phyloP scores from a whole-genome alignment of 2,888 invertebrate species.

The Morpho helenor region DNA sequence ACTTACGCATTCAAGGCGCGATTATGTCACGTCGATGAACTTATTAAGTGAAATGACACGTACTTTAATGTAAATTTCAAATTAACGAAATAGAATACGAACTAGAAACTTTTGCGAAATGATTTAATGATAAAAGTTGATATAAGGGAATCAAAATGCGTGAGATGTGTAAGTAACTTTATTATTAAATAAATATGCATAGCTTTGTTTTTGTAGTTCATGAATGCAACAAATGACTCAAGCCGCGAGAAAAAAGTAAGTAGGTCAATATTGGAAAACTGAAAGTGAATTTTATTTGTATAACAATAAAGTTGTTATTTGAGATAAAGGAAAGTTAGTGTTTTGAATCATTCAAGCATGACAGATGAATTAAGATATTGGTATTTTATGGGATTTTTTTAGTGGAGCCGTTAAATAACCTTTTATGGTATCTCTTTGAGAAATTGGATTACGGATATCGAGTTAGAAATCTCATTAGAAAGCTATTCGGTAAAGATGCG shows the following conservation, averaged over 20 bases:
- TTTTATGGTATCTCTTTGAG: no score
- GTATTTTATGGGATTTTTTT: background rate
- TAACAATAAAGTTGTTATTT: constrained; percentile 20
- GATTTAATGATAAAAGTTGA: constrained; percentile 9
- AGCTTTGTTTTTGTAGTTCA: constrained; percentile 8
- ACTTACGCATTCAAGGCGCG: constrained; percentile 23
- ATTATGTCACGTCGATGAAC: constrained; percentile 35
- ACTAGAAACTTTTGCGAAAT: constrained; percentile 7
- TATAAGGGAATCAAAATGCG: constrained; percentile 40
- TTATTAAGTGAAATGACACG: constrained; percentile 24
- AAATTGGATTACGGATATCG: no score
- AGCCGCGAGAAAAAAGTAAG: constrained; percentile 28
- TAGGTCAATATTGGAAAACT: constrained; percentile 23
- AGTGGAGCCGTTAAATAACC: no score
- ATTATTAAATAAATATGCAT: constrained; percentile 4
- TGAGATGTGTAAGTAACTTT: constrained; percentile 64
- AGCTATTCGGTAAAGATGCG: no score
- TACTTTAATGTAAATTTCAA: constrained; percentile 3
- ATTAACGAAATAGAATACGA: background rate
- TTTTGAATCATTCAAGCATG: background rate
- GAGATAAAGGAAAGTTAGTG: constrained; percentile 1
- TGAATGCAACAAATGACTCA: constrained; percentile 26
- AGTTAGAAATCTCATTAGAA: no score
- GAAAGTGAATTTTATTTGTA: constrained; percentile 27
- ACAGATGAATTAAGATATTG: background rate